Conservation (phyloP, 1,140 invertebrate species). For the Platyura marginata region DNA sequence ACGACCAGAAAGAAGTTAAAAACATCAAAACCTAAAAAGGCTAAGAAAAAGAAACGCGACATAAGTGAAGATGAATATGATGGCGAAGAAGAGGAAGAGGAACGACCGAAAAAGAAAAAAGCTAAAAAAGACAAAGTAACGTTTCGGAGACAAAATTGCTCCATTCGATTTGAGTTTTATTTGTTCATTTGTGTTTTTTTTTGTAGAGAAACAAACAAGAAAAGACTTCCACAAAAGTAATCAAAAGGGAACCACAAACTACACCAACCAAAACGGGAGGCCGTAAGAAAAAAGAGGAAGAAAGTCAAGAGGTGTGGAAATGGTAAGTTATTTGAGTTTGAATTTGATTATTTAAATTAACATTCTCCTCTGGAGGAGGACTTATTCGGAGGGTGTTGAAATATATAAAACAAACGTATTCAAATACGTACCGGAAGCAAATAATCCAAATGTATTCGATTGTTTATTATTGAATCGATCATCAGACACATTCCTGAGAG, state of each 20-base stretch:
- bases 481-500: no score
- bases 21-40: slow-evolving; percentile 43
- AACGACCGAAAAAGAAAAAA: slow-evolving; percentile 34
- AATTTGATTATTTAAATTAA: background rate
- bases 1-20: slow-evolving; percentile 49
- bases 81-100: slow-evolving; percentile 40
- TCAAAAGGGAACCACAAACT: slow-evolving; percentile 14
- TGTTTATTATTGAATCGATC: no score
- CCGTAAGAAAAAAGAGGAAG: slow-evolving; percentile 55
- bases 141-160: background rate
- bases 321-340: slow-evolving; percentile 47
- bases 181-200: background rate
- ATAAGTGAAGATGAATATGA: slow-evolving; percentile 39
- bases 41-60: slow-evolving; percentile 33
- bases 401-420: no score
- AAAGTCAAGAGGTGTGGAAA: slow-evolving; percentile 80
- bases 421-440: no score
- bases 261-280: slow-evolving; percentile 30
- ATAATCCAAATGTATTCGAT: no score
- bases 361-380: no score
- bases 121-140: slow-evolving; percentile 20
- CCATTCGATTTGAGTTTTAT: background rate
- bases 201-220: background rate
- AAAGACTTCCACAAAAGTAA: no score
- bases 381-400: no score